Base-by-base conservation (phyloP, 1,140 invertebrate genomes). In the Rhysida immarginata region DNA sequence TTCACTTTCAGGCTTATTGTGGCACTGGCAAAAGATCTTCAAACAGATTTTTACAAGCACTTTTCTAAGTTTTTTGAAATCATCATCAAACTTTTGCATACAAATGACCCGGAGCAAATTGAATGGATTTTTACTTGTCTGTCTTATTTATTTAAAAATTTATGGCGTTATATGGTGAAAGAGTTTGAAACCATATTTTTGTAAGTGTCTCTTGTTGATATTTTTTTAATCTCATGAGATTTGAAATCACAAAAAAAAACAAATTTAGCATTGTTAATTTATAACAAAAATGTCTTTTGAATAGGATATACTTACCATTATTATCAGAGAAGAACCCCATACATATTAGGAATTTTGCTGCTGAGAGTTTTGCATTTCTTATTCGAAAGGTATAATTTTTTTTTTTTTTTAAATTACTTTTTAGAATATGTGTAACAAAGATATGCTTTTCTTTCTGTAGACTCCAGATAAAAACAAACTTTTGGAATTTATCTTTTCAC, bases 301-400 rank as follows among this genome's bases (percentile, higher is more conserved):
- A n/a, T n/a, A 79, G 81, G 48, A 73, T 80, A 41, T 78, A 91
- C 41, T 68, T 87, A 21, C 85, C 86, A 0, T 66, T 94, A 1
- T 65, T 94, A 3, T 80, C 79, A 58, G 79, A 82, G 46, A 71
- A 73, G 2, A 75, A 79, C 59, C 85, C 84, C 53, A 75, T 78
- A 52, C 89, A 92, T 65, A 81, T 95, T n/a, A 82, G 83, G 59
- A 83, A 83, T 67, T 95, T 95, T 78, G 88, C 89, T n/a, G 85
- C 87, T 1, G 88, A 95, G 71, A 87, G 87, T 73, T 94, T 96
- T 75, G 82, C 89, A 14, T 94, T 90, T 74, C 81, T 95, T 1
- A 84, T 88, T 5, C 73, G 90, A 58, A 93, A 94, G 78, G 81
- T 90, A 35, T 81, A 77, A 61, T 58, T 20, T 61, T 57, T 60